Evolutionary conservation across 2,888 invertebrate genomes (phyloP), one percentile per base, ranked within the genome.

Genomic region (Troides oblongomaculatus): DNA sequence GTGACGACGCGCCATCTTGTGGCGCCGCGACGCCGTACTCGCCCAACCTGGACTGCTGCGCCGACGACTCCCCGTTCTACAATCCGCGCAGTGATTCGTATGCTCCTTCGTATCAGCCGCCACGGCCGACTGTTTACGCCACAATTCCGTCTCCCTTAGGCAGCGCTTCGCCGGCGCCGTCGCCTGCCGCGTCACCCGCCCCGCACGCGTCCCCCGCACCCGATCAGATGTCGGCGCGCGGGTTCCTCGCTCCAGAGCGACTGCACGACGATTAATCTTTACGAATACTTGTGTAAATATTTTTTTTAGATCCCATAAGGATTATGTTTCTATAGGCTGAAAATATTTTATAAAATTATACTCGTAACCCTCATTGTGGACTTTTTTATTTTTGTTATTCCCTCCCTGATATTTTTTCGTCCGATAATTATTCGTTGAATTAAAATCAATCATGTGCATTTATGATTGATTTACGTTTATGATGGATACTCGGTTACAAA

Each of bases 301-400:
- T 78, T 65, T 53, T 69, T 66, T 82, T 88, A 90, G 85, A 88
- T 84, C 85, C 85, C 81, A 79, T 90, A 90, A 58, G 87, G 84
- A 88, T 90, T 90, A 90, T 89, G 89, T 90, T 85, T 87, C 81
- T 80, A 87, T 92, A 92, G 86, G 91, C 84, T 89, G 85, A 89
- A 89, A 89, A 88, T 92, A 90, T 92, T 92, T 92, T 92, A 90
- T 91, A 89, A 85, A 85, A 90, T 88, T 90, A 92, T 91, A 90
- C 89, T 89, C 89, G 62, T 76, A 23, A 77, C 76, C 72, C 72
- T 74, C 72, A 75, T 73, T 5, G 30, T 56, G 56, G 25, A 64
- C 62, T 53, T 66, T 71, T 67, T 70, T 53, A 63, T 69, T 64
- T 62, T 53, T 53, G n/a, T 5, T 53, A 53, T 46, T 46, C 46